Evolutionary conservation across 2,797 vertebrate genomes (phyloP).

Genomic region (Macrochelys suwanniensis): DNA sequence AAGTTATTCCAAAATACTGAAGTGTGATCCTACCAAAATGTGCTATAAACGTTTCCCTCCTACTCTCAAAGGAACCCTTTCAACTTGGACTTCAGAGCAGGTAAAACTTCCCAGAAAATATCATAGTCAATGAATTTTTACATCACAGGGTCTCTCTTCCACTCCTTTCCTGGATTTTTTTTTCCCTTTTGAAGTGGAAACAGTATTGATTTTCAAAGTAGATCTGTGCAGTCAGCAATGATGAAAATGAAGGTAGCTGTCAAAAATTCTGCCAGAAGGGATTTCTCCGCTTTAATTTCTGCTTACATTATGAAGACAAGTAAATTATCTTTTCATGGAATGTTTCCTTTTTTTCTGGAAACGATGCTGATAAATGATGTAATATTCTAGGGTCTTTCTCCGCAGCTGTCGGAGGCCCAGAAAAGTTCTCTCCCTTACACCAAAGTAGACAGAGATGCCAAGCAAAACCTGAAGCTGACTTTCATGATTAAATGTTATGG

Average conservation of each 20-base stretch:
- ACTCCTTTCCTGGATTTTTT: constrained; percentile 28
- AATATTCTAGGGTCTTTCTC: constrained; percentile 52
- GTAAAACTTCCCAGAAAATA: constrained; percentile 63
- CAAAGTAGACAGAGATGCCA: constrained; percentile 55
- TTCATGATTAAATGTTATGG: constrained; percentile 62
- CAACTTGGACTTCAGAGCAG: constrained; percentile 44
- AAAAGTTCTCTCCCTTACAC: constrained; percentile 59
- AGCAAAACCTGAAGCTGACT: constrained; percentile 68
- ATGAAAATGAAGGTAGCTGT: constrained; percentile 63
- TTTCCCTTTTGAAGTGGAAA: constrained; percentile 64
- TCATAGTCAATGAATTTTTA: constrained; percentile 37
- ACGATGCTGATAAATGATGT: constrained; percentile 61
- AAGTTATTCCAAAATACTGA: not conserved
- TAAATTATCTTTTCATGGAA: constrained; percentile 80
- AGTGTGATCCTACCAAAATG: not conserved
- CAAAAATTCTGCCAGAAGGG: constrained; percentile 71
- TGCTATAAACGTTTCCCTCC: constrained; percentile 53
- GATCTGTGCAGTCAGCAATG: constrained; percentile 33
- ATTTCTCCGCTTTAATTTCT: constrained; percentile 74
- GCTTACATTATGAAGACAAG: constrained; percentile 73
- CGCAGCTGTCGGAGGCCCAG: constrained; percentile 39
- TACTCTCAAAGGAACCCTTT: constrained; percentile 51
- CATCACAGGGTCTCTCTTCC: not conserved
- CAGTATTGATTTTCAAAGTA: constrained; percentile 56
- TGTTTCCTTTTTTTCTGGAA: constrained; percentile 69